These are phyloP conservation scores for Galagoides demidoff DNA, from an alignment of 2,797 vertebrate species.

Conservation along the genomic window DNA sequence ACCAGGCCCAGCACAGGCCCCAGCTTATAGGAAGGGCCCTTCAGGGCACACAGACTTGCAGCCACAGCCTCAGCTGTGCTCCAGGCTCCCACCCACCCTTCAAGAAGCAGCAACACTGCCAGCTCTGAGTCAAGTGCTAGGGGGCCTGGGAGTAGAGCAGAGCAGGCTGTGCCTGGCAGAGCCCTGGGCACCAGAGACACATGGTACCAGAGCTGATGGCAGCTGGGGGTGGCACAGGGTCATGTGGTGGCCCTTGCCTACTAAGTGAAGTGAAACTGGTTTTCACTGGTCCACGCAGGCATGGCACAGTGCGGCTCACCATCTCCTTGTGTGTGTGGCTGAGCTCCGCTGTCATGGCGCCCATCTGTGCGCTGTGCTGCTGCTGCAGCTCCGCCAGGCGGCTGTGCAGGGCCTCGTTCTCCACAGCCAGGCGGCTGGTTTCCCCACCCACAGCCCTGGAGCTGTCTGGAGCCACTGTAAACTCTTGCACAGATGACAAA, in stretches of 20 bases:
- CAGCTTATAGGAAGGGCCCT: neutral
- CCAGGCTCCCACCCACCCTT: neutral
- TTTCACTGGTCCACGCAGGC: neutral
- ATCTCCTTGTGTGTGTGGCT: constrained; percentile 78
- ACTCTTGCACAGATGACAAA: constrained; percentile 87
- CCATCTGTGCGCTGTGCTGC: constrained; percentile 77
- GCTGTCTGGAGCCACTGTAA: constrained; percentile 74
- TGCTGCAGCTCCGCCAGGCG: constrained; percentile 81
- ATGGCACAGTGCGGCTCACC: constrained; percentile 70
- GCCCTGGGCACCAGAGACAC: neutral
- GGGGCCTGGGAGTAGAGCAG: neutral
- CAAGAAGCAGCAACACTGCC: neutral
- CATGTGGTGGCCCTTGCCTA: neutral
- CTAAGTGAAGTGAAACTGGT: neutral
- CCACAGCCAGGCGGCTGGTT: constrained; percentile 84
- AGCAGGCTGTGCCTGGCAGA: neutral
- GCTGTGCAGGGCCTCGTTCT: constrained; percentile 80
- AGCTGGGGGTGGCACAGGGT: neutral
- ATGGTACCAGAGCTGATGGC: rapidly evolving
- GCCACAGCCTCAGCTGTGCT: neutral
- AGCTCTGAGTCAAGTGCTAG: neutral
- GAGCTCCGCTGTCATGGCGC: constrained; percentile 83
- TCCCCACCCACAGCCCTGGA: constrained; percentile 79
- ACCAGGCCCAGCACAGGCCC: neutral
- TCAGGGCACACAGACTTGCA: neutral